Conservation (phyloP, 1,140 invertebrate genomes). For the Drosophila parvula region DNA sequence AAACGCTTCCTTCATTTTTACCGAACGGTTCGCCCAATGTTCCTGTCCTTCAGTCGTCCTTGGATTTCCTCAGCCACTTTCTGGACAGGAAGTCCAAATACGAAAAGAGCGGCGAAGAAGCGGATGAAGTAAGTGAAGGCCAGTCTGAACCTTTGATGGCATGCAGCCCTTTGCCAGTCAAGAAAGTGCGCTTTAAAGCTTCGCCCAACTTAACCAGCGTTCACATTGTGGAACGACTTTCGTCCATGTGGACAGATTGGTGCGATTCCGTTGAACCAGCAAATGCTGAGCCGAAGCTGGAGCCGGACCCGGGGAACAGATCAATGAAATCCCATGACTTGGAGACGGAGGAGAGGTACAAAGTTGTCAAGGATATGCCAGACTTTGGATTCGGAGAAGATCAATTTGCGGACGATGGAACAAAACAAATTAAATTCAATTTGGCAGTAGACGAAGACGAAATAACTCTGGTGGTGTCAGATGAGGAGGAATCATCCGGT, state of each 20-base stretch:
- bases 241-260: not conserved
- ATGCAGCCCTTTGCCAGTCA: not conserved
- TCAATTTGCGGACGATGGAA: not conserved
- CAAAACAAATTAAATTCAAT: not conserved
- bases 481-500: not conserved
- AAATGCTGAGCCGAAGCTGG: not conserved
- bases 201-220: not conserved
- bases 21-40: no score
- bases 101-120: no score
- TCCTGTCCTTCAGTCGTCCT: not conserved
- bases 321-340: not conserved
- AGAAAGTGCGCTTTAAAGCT: not conserved
- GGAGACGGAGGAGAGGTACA: not conserved
- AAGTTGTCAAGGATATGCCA: not conserved
- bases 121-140: not conserved
- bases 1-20: not conserved
- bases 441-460: not conserved
- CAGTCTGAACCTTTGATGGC: not conserved
- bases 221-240: not conserved
- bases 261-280: not conserved
- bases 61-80: constrained; percentile 3
- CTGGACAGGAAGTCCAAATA: not conserved
- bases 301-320: not conserved
- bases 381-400: not conserved
- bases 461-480: not conserved